Conservation (phyloP, 2,113 vertebrate species). For the Cololabis saira region DNA sequence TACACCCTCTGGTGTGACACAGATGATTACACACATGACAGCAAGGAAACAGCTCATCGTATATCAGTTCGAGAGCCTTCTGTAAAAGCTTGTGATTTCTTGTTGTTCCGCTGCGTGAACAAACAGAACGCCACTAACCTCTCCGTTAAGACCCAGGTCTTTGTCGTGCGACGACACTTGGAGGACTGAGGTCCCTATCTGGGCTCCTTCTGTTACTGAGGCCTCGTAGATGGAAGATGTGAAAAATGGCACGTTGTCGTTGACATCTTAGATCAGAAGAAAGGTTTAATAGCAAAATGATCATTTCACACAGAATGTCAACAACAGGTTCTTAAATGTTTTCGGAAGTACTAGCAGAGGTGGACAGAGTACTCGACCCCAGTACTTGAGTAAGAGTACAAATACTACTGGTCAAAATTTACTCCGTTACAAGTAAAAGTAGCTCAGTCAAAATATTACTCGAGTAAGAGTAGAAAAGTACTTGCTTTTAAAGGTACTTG, state of each 20-base stretch:
- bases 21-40: not conserved
- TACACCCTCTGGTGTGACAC: conserved; percentile 3
- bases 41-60: conserved; percentile 6
- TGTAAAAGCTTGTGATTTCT: conserved; percentile 1
- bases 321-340: not conserved
- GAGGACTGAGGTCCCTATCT: conserved; percentile 82
- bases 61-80: conserved; percentile 9
- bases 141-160: conserved; percentile 88
- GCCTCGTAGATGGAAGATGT: conserved; percentile 91
- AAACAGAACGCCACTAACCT: conserved; percentile 74
- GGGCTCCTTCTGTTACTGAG: conserved; percentile 86
- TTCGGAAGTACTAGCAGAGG: not conserved
- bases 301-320: not conserved
- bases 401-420: too few species aligned
- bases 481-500: too few species aligned
- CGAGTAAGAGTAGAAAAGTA: too few species aligned
- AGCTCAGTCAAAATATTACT: too few species aligned
- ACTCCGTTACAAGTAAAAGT: too few species aligned
- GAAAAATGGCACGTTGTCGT: conserved; percentile 94
- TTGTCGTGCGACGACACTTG: conserved; percentile 90
- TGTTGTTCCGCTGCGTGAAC: conserved; percentile 1
- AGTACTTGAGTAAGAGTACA: too few species aligned
- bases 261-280: conserved; percentile 83
- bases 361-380: too few species aligned
- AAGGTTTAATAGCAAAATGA: not conserved